A percentile compares a stretch with the other conserved stretches of the same genome.
These are phyloP conservation scores for Metopolophium dirhodum DNA, from an alignment of 1,140 invertebrate species.

Conservation along the genomic window DNA sequence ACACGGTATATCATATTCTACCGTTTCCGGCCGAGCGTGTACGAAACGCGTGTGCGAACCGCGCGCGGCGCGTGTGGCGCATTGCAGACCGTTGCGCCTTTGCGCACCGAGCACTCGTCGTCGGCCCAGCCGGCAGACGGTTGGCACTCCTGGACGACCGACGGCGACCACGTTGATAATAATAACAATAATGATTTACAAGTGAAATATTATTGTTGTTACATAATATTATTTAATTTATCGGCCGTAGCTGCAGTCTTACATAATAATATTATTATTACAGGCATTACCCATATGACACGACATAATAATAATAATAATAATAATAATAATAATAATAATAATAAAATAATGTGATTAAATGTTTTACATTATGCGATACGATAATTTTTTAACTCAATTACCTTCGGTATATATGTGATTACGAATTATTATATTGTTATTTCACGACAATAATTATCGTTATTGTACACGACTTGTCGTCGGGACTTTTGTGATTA, in stretches of 20 bases:
- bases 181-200: background rate
- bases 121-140: background rate
- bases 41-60: background rate
- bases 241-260: background rate
- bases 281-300: background rate
- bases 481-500: background rate
- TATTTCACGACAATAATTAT: background rate
- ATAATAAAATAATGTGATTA: background rate
- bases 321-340: background rate
- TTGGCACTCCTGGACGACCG: background rate
- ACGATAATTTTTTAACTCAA: background rate
- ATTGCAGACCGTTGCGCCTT: slow-evolving; percentile 25
- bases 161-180: background rate
- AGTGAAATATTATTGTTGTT: slow-evolving; percentile 7
- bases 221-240: background rate
- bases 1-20: background rate
- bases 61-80: background rate
- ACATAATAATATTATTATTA: background rate
- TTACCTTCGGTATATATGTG: background rate
- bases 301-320: background rate
- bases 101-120: background rate
- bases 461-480: background rate
- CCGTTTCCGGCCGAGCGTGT: background rate
- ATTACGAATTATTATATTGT: background rate
- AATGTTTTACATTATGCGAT: background rate